Evolutionary conservation across 2,797 vertebrate species (phyloP).

Genomic region (Sebastes glaucus): DNA sequence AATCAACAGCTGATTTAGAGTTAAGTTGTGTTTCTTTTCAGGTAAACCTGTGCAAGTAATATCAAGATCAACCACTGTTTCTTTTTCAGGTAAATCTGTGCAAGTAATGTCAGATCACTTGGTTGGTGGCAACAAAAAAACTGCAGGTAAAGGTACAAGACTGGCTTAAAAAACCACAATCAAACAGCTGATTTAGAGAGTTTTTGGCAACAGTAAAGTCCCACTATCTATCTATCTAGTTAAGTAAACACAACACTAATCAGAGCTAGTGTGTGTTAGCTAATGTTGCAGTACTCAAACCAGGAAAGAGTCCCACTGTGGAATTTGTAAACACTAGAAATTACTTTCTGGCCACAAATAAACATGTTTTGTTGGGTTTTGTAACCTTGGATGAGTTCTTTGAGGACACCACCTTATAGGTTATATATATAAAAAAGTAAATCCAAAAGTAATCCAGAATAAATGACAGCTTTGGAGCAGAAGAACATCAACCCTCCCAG

Average conservation of each 20-base stretch:
- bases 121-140: too few species aligned
- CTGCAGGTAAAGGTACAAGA: neutral
- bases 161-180: neutral
- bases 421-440: neutral
- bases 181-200: neutral
- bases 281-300: slow-evolving; percentile 75
- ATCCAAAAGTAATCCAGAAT: slow-evolving; percentile 39
- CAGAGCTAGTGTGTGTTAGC: slow-evolving; percentile 81
- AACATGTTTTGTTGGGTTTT: slow-evolving; percentile 64
- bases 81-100: slow-evolving; percentile 28
- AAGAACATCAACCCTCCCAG: neutral
- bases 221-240: slow-evolving; percentile 24
- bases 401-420: neutral
- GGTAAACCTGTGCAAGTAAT: slow-evolving; percentile 29
- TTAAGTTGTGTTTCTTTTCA: neutral
- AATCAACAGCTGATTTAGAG: too few species aligned
- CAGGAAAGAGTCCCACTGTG: slow-evolving; percentile 76
- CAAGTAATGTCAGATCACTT: slow-evolving; percentile 4
- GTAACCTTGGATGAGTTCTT: slow-evolving; percentile 21
- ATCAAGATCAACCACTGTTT: neutral
- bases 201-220: slow-evolving; percentile 33
- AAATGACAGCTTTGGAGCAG: slow-evolving; percentile 36
- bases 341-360: slow-evolving; percentile 73
- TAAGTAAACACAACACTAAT: slow-evolving; percentile 47
- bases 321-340: slow-evolving; percentile 71